These are phyloP conservation scores for Platyura marginata DNA, from an alignment of 1,140 invertebrate species.

Conservation along the genomic window DNA sequence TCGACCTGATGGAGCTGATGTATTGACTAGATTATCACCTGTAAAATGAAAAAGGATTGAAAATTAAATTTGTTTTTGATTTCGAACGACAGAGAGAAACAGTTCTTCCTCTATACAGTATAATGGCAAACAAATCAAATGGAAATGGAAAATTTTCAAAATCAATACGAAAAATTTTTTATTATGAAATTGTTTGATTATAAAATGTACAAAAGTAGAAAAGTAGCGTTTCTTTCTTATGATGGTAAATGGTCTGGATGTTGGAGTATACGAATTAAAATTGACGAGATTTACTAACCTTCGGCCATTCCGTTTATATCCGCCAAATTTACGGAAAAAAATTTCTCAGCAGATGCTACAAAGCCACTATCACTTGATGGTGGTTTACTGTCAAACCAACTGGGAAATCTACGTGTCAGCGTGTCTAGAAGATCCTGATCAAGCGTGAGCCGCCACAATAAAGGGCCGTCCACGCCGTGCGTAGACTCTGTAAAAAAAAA, in stretches of 20 bases:
- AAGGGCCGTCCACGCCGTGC: conserved; percentile 58
- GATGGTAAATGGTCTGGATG: too few species aligned
- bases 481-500: conserved; percentile 46
- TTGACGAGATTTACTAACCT: too few species aligned
- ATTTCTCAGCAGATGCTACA: conserved; percentile 8
- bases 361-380: conserved; percentile 2
- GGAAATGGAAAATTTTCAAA: neutral
- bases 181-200: too few species aligned
- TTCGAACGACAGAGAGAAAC: too few species aligned
- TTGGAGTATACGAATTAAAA: too few species aligned
- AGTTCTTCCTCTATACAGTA: too few species aligned
- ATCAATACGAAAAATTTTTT: too few species aligned
- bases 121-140: neutral
- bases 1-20: neutral
- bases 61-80: neutral
- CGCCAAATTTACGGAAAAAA: neutral
- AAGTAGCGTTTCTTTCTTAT: too few species aligned
- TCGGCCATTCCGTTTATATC: conserved; percentile 37
- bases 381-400: conserved; percentile 57
- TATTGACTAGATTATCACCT: conserved; percentile 1
- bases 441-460: conserved; percentile 75
- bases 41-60: neutral
- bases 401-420: conserved; percentile 72
- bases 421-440: conserved; percentile 80
- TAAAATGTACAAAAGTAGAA: too few species aligned